Evolutionary conservation across 2,113 vertebrate species (phyloP).

Genomic region (Zapornia atra): DNA sequence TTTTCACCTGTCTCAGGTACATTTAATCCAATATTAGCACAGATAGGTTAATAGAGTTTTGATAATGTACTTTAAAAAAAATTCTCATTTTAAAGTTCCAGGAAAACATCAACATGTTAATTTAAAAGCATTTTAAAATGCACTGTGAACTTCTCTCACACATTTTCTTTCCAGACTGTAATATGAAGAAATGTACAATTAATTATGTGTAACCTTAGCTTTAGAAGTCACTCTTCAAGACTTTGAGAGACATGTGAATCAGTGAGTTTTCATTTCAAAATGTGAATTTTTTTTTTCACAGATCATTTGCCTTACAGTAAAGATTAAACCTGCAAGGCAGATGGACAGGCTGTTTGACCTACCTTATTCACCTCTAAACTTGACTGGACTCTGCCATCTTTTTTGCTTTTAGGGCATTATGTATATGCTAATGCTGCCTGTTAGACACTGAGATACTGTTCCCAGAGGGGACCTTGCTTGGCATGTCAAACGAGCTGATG

Average conservation of each 20-base stretch:
- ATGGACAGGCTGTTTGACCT: not conserved
- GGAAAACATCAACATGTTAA: not conserved
- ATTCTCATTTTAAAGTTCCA: not conserved
- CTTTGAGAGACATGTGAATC: not conserved
- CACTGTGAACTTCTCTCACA: not conserved
- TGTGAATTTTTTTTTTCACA: not conserved
- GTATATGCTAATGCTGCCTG: not conserved
- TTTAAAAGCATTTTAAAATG: not conserved
- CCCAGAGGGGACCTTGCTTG: not conserved
- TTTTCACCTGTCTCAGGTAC: not conserved
- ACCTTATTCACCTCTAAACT: not conserved
- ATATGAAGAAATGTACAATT: not conserved
- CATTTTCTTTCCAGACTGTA: not conserved
- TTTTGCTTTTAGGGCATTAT: not conserved
- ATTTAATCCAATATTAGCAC: not conserved
- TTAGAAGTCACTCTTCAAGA: not conserved
- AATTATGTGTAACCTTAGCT: not conserved
- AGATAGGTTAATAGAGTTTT: not conserved
- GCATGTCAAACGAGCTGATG: not conserved
- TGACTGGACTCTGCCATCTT: not conserved
- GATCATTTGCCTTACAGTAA: not conserved
- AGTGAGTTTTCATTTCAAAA: not conserved
- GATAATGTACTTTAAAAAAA: not conserved
- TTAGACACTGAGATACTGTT: not conserved
- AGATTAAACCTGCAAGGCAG: not conserved